phyloP scores from a whole-genome alignment of 1,140 invertebrate genomes.

The Drosophila navojoa region DNA sequence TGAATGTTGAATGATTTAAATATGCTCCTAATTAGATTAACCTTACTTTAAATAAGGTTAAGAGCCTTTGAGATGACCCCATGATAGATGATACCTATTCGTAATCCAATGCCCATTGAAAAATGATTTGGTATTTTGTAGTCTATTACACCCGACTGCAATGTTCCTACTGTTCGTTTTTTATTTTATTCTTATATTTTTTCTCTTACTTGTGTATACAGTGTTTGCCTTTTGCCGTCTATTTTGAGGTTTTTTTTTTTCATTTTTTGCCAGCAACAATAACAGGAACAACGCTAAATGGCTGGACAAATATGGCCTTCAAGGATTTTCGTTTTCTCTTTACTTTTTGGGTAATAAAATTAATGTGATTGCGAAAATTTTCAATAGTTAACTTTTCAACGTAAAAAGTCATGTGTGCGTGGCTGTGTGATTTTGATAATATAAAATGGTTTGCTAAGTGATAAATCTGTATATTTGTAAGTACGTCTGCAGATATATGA shows the following conservation, averaged over 20 bases:
- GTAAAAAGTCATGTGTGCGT: constrained; percentile 26
- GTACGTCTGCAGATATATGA: neutral
- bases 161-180: neutral
- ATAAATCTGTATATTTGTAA: constrained; percentile 48
- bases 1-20: no score
- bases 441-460: constrained; percentile 60
- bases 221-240: constrained; percentile 60
- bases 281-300: constrained; percentile 45
- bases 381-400: constrained; percentile 62
- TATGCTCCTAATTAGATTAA: no score
- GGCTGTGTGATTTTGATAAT: constrained; percentile 18
- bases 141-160: no score
- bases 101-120: no score
- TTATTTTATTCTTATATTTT: neutral
- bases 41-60: no score
- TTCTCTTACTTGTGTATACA: constrained; percentile 38
- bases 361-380: constrained; percentile 70
- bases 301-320: constrained; percentile 58
- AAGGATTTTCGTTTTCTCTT: constrained; percentile 7
- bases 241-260: constrained; percentile 52
- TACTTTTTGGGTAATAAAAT: constrained; percentile 66
- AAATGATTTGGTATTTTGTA: no score
- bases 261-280: constrained; percentile 3
- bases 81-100: no score
- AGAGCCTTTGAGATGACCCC: no score